A percentile compares a stretch with the other conserved stretches of the same genome.
Evolutionary conservation across 2,113 vertebrate genomes (phyloP).

Genomic region (Sardina pilchardus): DNA sequence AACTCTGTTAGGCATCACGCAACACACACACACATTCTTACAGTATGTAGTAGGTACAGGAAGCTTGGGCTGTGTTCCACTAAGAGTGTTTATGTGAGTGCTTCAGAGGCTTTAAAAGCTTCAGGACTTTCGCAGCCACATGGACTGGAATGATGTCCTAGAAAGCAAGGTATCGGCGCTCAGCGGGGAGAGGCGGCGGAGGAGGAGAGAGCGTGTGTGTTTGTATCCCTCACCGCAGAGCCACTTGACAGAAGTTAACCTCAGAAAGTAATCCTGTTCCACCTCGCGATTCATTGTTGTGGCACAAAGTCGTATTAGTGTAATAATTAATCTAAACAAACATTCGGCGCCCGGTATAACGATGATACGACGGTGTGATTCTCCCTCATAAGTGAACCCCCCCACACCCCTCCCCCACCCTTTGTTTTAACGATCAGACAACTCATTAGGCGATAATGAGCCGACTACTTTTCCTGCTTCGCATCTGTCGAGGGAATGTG

Average conservation of each 20-base stretch:
- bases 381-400: no score
- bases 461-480: conserved; percentile 59
- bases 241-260: not conserved
- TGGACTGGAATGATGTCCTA: not conserved
- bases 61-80: not conserved
- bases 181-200: no score
- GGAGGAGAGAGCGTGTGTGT: not conserved
- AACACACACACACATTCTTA: not conserved
- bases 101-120: not conserved
- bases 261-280: not conserved
- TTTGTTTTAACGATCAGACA: conserved; percentile 70
- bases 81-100: not conserved
- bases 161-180: not conserved
- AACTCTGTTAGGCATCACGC: not conserved
- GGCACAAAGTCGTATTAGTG: conserved; percentile 63
- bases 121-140: not conserved
- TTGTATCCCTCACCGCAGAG: not conserved
- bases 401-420: not conserved
- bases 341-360: conserved; percentile 65
- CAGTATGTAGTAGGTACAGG: no score
- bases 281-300: conserved; percentile 46
- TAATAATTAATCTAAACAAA: conserved; percentile 76
- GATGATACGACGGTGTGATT: conserved; percentile 63
- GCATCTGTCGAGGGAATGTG: conserved; percentile 61
- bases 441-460: conserved; percentile 75